Evolutionary conservation across 2,797 vertebrate species (phyloP).

Genomic region (Hydrophis major): DNA sequence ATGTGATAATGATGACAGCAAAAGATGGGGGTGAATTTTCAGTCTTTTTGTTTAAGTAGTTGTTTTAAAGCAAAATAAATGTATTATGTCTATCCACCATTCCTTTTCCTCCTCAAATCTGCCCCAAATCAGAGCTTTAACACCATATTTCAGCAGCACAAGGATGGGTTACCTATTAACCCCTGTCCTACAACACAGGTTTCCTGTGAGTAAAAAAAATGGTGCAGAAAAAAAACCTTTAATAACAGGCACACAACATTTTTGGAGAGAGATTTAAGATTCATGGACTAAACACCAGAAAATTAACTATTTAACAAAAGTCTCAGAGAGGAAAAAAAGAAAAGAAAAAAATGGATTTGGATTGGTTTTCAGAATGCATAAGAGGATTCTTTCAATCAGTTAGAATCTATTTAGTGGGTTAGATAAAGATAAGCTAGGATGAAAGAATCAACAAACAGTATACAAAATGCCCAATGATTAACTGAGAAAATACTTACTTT

Average conservation of each 20-base stretch:
- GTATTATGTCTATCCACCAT: background rate
- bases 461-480: slow-evolving; percentile 15
- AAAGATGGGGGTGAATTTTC: background rate
- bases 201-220: background rate
- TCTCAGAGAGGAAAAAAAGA: background rate
- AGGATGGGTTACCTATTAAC: background rate
- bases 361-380: background rate
- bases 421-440: slow-evolving; percentile 1
- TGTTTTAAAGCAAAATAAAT: background rate
- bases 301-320: background rate
- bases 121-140: background rate
- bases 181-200: background rate
- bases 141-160: background rate
- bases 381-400: background rate
- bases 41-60: background rate
- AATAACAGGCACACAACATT: background rate
- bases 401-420: background rate
- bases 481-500: background rate
- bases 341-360: background rate
- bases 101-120: background rate
- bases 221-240: background rate
- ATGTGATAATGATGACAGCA: background rate
- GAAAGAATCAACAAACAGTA: slow-evolving; percentile 3
- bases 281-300: background rate
- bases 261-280: background rate